Conservation (phyloP, 2,113 vertebrate species). For the Chaetura pelagica region DNA sequence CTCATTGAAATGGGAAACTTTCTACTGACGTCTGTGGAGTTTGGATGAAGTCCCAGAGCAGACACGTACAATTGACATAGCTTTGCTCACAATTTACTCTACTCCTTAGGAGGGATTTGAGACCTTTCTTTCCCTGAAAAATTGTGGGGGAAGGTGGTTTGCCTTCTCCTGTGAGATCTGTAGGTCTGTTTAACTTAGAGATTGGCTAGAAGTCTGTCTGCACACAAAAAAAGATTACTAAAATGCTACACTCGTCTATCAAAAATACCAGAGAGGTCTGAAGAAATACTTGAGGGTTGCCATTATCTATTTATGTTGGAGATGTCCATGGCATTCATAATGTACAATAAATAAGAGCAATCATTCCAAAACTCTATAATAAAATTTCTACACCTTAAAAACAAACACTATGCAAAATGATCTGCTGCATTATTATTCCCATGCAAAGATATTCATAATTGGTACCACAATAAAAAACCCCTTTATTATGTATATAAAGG, state of each 20-base stretch:
- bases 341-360: constrained; percentile 39
- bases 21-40: neutral
- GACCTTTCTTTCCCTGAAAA: neutral
- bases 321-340: constrained; percentile 25
- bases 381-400: constrained; percentile 62
- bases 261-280: constrained; percentile 24
- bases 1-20: constrained; percentile 35
- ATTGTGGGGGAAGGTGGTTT: neutral
- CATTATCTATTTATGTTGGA: constrained; percentile 42
- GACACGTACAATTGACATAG: constrained; percentile 24
- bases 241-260: constrained; percentile 29
- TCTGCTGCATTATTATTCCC: neutral
- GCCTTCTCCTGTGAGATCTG: constrained; percentile 14
- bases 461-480: neutral
- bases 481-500: constrained; percentile 35
- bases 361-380: constrained; percentile 46
- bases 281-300: constrained; percentile 42
- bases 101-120: neutral
- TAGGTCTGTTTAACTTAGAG: constrained; percentile 19
- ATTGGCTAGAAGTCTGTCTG: constrained; percentile 29
- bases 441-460: constrained; percentile 42
- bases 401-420: constrained; percentile 61
- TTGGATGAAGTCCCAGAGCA: constrained; percentile 7
- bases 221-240: constrained; percentile 16
- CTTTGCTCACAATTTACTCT: constrained; percentile 42